Evolutionary conservation across 2,797 vertebrate genomes (phyloP).

Genomic region (Ctenopoma kingsleyae): DNA sequence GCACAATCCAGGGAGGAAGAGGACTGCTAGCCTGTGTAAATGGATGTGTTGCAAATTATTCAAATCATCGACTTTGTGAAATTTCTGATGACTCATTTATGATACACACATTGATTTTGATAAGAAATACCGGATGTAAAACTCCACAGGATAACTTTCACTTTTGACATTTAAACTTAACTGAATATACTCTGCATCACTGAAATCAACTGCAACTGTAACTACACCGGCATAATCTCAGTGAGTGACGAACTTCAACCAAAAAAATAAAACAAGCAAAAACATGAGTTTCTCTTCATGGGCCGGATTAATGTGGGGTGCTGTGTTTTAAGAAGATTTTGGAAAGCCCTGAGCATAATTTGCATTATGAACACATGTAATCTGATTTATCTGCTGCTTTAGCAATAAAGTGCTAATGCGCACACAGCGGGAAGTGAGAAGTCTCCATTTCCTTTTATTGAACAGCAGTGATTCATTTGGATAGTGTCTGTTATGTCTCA

Average conservation of each 20-base stretch:
- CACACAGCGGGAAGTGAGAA: constrained; percentile 43
- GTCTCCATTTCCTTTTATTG: constrained; percentile 39
- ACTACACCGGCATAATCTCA: neutral
- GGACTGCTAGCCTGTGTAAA: neutral
- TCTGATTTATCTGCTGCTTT: constrained; percentile 58
- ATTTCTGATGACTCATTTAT: too few relatives aligned
- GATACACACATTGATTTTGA: too few relatives aligned
- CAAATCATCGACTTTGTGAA: too few relatives aligned
- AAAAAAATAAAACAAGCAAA: constrained; percentile 1
- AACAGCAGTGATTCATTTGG: constrained; percentile 37
- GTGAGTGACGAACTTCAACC: neutral
- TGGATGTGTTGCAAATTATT: too few relatives aligned
- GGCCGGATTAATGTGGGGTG: constrained; percentile 21
- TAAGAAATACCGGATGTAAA: neutral
- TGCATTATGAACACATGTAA: constrained; percentile 55
- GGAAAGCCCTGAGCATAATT: constrained; percentile 41
- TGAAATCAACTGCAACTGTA: neutral
- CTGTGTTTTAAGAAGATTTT: constrained; percentile 34
- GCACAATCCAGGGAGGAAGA: neutral
- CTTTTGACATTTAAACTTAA: neutral
- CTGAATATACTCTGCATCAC: too few relatives aligned
- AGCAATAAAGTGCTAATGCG: constrained; percentile 44
- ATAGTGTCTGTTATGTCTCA: neutral
- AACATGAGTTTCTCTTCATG: constrained; percentile 9
- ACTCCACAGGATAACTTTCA: neutral